Conservation (phyloP, 1,140 invertebrate species). For the Lordiphosa collinella region DNA sequence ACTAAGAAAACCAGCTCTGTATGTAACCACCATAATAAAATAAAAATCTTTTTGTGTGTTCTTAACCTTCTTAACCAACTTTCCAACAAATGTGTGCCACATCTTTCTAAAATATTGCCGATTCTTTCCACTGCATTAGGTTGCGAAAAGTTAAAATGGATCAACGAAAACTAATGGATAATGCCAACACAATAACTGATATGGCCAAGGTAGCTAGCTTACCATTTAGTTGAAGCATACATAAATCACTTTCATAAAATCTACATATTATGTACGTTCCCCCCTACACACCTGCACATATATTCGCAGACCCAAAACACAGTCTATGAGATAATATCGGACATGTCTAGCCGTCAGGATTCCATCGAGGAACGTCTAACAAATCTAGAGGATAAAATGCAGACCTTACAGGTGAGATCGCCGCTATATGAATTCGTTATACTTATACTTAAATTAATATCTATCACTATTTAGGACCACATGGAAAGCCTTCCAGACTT, state of each 20-base stretch:
- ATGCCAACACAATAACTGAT: constrained; percentile 99
- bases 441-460: no score
- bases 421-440: no score
- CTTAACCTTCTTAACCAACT: no score
- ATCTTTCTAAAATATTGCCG: constrained; percentile 43
- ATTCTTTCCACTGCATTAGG: constrained; percentile 81
- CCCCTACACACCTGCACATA: background rate
- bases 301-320: constrained; percentile 94
- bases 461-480: constrained; percentile 49
- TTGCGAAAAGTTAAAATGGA: constrained; percentile 99
- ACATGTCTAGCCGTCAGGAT: constrained; percentile 95
- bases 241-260: background rate
- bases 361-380: constrained; percentile 92
- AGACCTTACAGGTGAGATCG: constrained; percentile 86
- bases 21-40: no score
- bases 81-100: no score
- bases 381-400: constrained; percentile 92
- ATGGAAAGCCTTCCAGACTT: constrained; percentile 91
- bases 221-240: constrained; percentile 10
- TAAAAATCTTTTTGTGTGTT: no score
- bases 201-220: constrained; percentile 96
- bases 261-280: background rate
- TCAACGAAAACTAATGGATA: constrained; percentile 99
- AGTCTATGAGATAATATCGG: constrained; percentile 97
- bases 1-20: no score